Evolutionary conservation across 2,888 invertebrate species (phyloP).

Genomic region (Bursaphelenchus okinawaensis): DNA sequence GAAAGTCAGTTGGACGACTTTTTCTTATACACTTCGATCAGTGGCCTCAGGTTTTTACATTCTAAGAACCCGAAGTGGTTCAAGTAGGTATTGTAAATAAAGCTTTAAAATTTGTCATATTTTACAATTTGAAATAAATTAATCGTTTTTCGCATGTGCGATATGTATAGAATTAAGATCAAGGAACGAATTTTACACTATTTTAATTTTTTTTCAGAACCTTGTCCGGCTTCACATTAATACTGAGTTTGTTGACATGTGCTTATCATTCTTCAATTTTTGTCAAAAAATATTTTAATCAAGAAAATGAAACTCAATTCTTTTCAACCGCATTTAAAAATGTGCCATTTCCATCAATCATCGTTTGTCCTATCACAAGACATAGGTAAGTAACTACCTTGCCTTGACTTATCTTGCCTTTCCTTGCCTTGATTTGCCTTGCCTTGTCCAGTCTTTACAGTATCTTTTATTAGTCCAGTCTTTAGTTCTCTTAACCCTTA

Average conservation of each 20-base stretch:
- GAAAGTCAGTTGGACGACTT: conserved; percentile 19
- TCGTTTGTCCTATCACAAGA: background rate
- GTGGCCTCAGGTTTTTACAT: conserved; percentile 27
- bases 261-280: conserved; percentile 7
- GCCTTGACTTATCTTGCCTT: too few relatives aligned
- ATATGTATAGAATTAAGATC: too few relatives aligned
- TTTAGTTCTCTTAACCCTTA: too few relatives aligned
- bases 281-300: background rate
- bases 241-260: background rate
- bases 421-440: too few relatives aligned
- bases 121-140: background rate
- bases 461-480: too few relatives aligned
- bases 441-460: too few relatives aligned
- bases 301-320: background rate
- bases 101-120: too few relatives aligned
- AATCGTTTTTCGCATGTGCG: too few relatives aligned
- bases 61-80: conserved; percentile 28
- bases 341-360: background rate
- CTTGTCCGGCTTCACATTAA: background rate
- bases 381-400: background rate
- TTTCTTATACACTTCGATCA: conserved; percentile 30
- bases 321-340: background rate
- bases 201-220: background rate
- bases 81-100: conserved; percentile 16
- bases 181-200: too few relatives aligned